Evolutionary conservation across 2,888 invertebrate genomes (phyloP).

Genomic region (Stenodera caucasica): DNA sequence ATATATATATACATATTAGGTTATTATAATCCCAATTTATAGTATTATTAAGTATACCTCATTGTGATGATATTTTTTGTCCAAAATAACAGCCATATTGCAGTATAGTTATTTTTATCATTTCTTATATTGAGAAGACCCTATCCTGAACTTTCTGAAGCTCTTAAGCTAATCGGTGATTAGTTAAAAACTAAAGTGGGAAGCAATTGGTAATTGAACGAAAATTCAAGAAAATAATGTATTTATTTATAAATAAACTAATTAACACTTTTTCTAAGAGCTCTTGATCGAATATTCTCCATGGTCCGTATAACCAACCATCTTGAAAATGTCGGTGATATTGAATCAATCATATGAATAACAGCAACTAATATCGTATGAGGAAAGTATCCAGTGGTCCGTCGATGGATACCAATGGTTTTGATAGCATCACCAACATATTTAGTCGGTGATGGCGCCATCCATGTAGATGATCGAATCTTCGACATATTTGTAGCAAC

Average conservation of each 20-base stretch:
- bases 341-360: slow-evolving; percentile 56
- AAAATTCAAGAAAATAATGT: slow-evolving; percentile 10
- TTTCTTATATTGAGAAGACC: too few species aligned
- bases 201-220: background rate
- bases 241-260: slow-evolving; percentile 6
- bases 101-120: background rate
- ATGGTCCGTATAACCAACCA: slow-evolving; percentile 68
- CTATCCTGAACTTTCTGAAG: background rate
- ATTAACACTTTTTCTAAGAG: slow-evolving; percentile 50
- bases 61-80: slow-evolving; percentile 50
- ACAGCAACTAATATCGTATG: slow-evolving; percentile 64
- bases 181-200: background rate
- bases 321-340: slow-evolving; percentile 61
- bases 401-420: slow-evolving; percentile 69
- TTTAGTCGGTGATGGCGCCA: slow-evolving; percentile 73
- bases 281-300: slow-evolving; percentile 66
- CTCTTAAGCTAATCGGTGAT: too few species aligned
- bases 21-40: slow-evolving; percentile 42
- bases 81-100: slow-evolving; percentile 38
- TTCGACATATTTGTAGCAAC: slow-evolving; percentile 92
- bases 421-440: slow-evolving; percentile 73
- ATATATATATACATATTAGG: slow-evolving; percentile 6
- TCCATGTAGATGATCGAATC: slow-evolving; percentile 69
- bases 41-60: slow-evolving; percentile 51
- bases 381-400: slow-evolving; percentile 77